phyloP scores from a whole-genome alignment of 2,888 invertebrate genomes.

The Stegophylla sp. region DNA sequence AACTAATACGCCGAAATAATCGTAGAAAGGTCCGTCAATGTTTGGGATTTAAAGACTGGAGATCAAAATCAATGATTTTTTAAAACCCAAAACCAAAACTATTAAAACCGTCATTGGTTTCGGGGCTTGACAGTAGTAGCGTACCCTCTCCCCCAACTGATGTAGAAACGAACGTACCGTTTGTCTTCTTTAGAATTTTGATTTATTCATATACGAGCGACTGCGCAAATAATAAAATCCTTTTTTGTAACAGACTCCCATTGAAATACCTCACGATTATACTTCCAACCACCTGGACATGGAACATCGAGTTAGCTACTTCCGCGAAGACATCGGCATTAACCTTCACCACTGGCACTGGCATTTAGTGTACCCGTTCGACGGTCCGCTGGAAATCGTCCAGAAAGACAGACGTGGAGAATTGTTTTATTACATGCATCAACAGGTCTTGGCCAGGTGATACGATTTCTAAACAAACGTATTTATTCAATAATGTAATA shows the following conservation, averaged over 20 bases:
- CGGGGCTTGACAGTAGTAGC: not conserved
- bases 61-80: no score
- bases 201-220: not conserved
- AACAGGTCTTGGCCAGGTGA: slow-evolving; percentile 73
- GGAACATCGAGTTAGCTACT: slow-evolving; percentile 83
- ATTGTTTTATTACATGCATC: slow-evolving; percentile 82
- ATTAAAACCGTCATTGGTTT: not conserved
- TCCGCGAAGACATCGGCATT: slow-evolving; percentile 83
- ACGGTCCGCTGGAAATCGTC: slow-evolving; percentile 71
- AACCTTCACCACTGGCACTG: slow-evolving; percentile 92
- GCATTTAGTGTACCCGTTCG: slow-evolving; percentile 86
- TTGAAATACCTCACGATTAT: slow-evolving; percentile 76
- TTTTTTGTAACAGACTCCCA: slow-evolving; percentile 67
- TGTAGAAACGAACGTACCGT: no score
- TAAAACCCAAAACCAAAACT: no score
- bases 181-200: not conserved
- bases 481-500: no score
- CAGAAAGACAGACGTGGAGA: slow-evolving; percentile 80
- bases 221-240: not conserved
- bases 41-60: not conserved
- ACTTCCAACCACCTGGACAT: slow-evolving; percentile 78
- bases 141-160: no score
- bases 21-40: not conserved
- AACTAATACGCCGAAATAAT: no score
- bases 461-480: no score